These are phyloP conservation scores for Amaurobius ferox DNA, from an alignment of 2,888 invertebrate species.

Conservation along the genomic window DNA sequence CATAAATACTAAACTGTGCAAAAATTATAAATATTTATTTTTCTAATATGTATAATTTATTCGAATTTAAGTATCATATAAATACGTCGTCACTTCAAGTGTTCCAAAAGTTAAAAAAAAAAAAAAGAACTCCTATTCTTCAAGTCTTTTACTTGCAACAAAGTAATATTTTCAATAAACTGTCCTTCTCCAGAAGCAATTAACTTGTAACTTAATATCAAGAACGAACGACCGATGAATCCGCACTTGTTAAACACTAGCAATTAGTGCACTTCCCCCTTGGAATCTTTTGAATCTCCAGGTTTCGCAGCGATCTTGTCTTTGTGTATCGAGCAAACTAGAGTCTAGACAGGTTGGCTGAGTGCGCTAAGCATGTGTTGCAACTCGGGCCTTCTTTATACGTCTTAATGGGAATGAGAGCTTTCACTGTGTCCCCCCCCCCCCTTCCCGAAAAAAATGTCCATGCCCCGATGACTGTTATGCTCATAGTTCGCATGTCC, in stretches of 20 bases:
- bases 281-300: neutral
- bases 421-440: conserved; percentile 20
- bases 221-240: neutral
- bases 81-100: too few relatives aligned
- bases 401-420: conserved; percentile 36
- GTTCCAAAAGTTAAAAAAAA: too few relatives aligned
- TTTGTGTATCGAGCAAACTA: neutral
- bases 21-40: too few relatives aligned
- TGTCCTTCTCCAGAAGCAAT: too few relatives aligned
- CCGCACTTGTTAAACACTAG: neutral
- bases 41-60: too few relatives aligned
- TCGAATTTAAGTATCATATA: too few relatives aligned
- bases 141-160: too few relatives aligned
- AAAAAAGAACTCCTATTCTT: too few relatives aligned
- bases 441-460: neutral
- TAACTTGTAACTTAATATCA: too few relatives aligned
- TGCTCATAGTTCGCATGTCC: neutral
- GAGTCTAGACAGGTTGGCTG: conserved; percentile 45
- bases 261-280: conserved; percentile 34
- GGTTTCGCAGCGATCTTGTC: conserved; percentile 4
- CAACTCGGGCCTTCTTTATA: conserved; percentile 47
- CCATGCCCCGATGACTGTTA: neutral
- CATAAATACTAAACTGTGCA: too few relatives aligned
- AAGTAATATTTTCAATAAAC: too few relatives aligned
- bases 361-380: conserved; percentile 37